Evolutionary conservation across 2,113 vertebrate genomes (phyloP).

Genomic region (Anolis carolinensis): DNA sequence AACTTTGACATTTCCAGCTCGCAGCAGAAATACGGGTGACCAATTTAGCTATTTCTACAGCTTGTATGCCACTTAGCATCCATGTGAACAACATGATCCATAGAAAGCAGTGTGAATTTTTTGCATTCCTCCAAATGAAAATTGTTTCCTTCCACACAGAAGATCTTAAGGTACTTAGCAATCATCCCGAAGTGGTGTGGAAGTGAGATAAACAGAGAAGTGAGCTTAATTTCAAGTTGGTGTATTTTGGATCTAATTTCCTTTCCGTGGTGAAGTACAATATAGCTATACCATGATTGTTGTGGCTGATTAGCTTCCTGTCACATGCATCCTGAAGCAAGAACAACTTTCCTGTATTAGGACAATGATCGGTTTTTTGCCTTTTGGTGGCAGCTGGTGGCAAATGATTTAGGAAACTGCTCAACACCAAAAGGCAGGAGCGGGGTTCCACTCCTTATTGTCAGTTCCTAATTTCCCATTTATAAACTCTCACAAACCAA

Average conservation of each 20-base stretch:
- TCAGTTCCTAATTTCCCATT: background rate
- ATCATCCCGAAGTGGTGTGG: background rate
- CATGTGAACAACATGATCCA: background rate
- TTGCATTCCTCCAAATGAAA: slow-evolving; percentile 34
- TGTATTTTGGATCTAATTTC: background rate
- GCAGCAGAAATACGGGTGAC: background rate
- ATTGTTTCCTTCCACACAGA: slow-evolving; percentile 1
- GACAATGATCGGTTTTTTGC: background rate
- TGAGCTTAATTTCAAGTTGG: background rate
- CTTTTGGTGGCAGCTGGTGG: background rate
- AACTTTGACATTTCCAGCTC: background rate
- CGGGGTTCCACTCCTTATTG: background rate
- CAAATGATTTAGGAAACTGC: background rate
- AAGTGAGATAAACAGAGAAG: background rate
- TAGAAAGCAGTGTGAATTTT: background rate
- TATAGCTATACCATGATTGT: slow-evolving; percentile 1
- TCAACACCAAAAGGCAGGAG: background rate
- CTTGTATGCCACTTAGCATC: background rate
- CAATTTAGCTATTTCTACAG: background rate
- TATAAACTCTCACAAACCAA: background rate
- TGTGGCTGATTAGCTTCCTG: slow-evolving; percentile 20
- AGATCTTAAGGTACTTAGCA: background rate
- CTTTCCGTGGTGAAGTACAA: slow-evolving; percentile 11
- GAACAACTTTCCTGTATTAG: background rate
- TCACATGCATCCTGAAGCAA: slow-evolving; percentile 26